Evolutionary conservation across 2,888 invertebrate genomes (phyloP).

Genomic region (Merodon equestris): DNA sequence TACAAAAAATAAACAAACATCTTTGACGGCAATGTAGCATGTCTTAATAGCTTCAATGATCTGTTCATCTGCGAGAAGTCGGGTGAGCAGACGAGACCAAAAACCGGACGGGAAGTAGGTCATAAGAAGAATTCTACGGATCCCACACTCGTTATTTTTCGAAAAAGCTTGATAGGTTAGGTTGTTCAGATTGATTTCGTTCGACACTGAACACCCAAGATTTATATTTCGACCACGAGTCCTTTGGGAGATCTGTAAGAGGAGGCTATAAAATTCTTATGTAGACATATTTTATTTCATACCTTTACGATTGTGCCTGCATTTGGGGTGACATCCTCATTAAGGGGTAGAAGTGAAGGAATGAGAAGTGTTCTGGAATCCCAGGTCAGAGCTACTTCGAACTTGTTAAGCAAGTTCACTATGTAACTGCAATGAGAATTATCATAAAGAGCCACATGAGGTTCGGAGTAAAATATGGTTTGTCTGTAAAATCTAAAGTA

Average conservation of each 20-base stretch:
- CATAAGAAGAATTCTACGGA: slow-evolving; percentile 89
- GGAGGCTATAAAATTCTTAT: not conserved
- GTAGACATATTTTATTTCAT: not conserved
- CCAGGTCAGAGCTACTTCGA: slow-evolving; percentile 98
- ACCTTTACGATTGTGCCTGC: slow-evolving; percentile 76
- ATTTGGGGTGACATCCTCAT: slow-evolving; percentile 81
- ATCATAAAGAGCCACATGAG: no score
- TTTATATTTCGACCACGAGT: slow-evolving; percentile 74
- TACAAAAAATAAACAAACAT: slow-evolving; percentile 78
- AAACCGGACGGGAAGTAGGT: slow-evolving; percentile 99
- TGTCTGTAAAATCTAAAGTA: no score
- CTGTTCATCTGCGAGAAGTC: slow-evolving; percentile 93
- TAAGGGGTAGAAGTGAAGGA: slow-evolving; percentile 93
- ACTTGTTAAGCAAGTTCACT: slow-evolving; percentile 95
- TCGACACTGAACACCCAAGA: slow-evolving; percentile 75
- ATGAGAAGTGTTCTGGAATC: slow-evolving; percentile 93
- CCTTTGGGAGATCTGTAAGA: slow-evolving; percentile 74
- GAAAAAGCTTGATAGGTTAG: slow-evolving; percentile 73
- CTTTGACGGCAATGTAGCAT: slow-evolving; percentile 86
- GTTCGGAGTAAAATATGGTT: no score
- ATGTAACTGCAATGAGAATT: slow-evolving; percentile 87
- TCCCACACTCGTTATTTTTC: slow-evolving; percentile 70
- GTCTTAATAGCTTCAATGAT: slow-evolving; percentile 88
- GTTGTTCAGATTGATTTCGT: slow-evolving; percentile 75
- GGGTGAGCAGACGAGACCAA: slow-evolving; percentile 95